Conservation (phyloP, 2,113 vertebrate species). For the Tapirus terrestris region DNA sequence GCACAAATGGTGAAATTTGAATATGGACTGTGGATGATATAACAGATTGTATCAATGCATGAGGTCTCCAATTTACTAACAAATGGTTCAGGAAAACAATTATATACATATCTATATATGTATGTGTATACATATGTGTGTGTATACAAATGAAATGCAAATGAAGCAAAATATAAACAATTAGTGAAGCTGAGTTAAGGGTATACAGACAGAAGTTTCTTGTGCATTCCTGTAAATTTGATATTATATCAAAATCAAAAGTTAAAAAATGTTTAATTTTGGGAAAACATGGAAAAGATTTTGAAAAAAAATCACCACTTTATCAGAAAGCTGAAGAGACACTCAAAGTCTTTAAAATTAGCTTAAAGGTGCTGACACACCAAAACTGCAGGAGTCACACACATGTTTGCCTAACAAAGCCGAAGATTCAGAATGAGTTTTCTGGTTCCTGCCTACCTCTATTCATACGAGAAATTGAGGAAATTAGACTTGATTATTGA, state of each 20-base stretch:
- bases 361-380: not conserved
- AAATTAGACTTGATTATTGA: not conserved
- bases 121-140: not conserved
- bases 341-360: not conserved
- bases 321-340: not conserved
- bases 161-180: not conserved
- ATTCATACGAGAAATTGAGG: not conserved
- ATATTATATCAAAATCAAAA: conserved; percentile 14
- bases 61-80: not conserved
- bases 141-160: not conserved
- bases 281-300: not conserved
- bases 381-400: not conserved
- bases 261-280: not conserved
- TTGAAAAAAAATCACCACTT: not conserved
- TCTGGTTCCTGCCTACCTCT: not conserved
- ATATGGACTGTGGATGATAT: not conserved
- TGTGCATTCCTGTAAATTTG: not conserved
- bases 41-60: not conserved
- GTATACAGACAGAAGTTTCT: not conserved
- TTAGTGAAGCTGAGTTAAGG: not conserved
- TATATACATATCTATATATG: no score
- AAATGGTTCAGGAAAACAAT: not conserved
- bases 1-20: not conserved
- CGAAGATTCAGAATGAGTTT: not conserved
- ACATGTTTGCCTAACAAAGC: not conserved